Conservation (phyloP, 2,888 invertebrate species). For the Lasius platythorax region DNA sequence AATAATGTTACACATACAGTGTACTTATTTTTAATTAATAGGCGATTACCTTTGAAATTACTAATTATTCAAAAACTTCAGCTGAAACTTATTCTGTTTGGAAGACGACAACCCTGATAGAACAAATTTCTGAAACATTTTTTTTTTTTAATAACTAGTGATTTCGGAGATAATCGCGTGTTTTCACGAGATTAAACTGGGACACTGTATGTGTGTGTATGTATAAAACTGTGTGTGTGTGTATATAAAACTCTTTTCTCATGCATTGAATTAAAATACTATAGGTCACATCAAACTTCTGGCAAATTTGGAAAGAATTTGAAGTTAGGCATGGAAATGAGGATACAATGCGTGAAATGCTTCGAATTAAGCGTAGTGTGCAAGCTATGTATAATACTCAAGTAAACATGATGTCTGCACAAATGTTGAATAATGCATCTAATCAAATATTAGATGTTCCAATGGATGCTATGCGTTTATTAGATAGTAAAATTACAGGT, state of each 20-base stretch:
- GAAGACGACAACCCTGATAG: not conserved
- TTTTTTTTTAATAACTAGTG: not conserved
- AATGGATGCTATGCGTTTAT: slow-evolving; percentile 95
- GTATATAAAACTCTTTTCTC: not conserved
- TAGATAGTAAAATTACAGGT: slow-evolving; percentile 92
- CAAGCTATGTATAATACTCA: slow-evolving; percentile 99
- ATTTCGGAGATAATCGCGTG: not conserved
- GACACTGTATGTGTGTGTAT: not conserved
- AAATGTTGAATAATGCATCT: slow-evolving; percentile 94
- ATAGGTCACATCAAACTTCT: slow-evolving; percentile 56
- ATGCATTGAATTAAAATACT: slow-evolving; percentile 12
- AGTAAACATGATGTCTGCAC: slow-evolving; percentile 99
- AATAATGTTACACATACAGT: not conserved
- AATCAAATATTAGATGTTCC: slow-evolving; percentile 90
- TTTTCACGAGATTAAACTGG: not conserved
- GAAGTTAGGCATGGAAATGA: slow-evolving; percentile 99
- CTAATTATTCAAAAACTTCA: not conserved
- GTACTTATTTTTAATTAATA: not conserved
- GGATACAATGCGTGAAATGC: slow-evolving; percentile 99
- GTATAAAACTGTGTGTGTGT: not conserved
- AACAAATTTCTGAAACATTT: not conserved
- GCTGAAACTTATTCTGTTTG: not conserved
- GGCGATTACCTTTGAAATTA: not conserved
- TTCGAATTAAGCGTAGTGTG: slow-evolving; percentile 98
- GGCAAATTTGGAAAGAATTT: slow-evolving; percentile 90